These are phyloP conservation scores for Cyanoramphus novaezelandiae DNA, from an alignment of 2,113 vertebrate genomes.

Conservation along the genomic window DNA sequence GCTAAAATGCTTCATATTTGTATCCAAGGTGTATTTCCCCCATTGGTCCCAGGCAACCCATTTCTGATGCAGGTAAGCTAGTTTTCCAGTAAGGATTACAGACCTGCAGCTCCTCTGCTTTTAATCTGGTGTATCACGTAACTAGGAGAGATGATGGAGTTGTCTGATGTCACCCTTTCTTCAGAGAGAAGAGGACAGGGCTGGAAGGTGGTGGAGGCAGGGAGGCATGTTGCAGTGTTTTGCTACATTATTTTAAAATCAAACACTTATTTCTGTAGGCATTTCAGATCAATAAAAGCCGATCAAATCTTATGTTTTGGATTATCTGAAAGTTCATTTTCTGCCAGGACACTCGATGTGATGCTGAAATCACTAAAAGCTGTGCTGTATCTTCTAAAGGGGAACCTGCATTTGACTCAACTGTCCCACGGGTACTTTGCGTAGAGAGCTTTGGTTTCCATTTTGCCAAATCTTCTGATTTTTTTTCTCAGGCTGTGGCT, in stretches of 20 bases:
- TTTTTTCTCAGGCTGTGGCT: not conserved
- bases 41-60: not conserved
- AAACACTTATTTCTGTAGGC: not conserved
- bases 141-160: not conserved
- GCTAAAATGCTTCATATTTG: rapidly evolving
- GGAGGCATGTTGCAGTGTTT: not conserved
- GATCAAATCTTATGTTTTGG: not conserved
- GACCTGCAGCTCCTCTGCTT: not conserved
- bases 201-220: not conserved
- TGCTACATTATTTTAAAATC: not conserved
- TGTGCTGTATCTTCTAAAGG: not conserved
- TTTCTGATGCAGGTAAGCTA: not conserved
- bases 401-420: not conserved
- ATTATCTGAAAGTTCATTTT: not conserved
- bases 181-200: not conserved
- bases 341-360: not conserved
- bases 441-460: not conserved
- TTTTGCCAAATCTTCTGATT: not conserved
- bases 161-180: not conserved
- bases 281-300: not conserved
- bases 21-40: not conserved
- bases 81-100: not conserved
- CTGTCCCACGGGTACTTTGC: not conserved
- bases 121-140: not conserved
- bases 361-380: not conserved